Base-by-base conservation (phyloP, 1,140 invertebrate genomes). In the Cryptotermes secundus region DNA sequence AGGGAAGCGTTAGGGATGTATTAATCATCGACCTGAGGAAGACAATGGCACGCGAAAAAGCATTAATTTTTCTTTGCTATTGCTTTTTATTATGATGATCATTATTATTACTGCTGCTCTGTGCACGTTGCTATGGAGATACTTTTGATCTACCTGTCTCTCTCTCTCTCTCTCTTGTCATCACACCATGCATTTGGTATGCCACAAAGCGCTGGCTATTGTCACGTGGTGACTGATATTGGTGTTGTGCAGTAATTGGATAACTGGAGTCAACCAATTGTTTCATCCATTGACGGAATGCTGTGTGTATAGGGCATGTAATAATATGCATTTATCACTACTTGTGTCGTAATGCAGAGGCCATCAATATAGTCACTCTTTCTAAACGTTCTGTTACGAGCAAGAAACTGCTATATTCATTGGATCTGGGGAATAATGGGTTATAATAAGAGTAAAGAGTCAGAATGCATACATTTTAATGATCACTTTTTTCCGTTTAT, bases 11-110 rank as follows among this genome's bases (percentile, higher is more conserved):
- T 72, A 72, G 59, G n/a, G 59, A 10, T 72, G 59, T 31, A 72
- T 72, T 72, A 72, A 72, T 72, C 59, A 72, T 72, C 59, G 59
- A 72, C 59, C 31, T 72, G 59, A 72, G 59, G 26, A 72, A 72
- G 59, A 72, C 59, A 72, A 72, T 72, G 59, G 26, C 59, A 72
- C 59, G n/a, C 59, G 59, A 72, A 72, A 26, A 3, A 72, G 59
- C n/a, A 72, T 72, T 72, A 72, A 72, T 72, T 72, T 72, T 72
- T 72, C 59, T 72, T 72, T 72, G 3, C 59, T 72, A 16, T 72
- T 72, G 59, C 59, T 72, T 72, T 72, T 72, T 72, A 72, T 72
- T n/a, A 31, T 72, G 9, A 59, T 16, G 53, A n/a, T 72, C 9
- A 72, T 72, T n/a, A 72, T 72, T 72, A 16, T 14, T 72, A n/a